Percentiles rank a stretch among this genome's conserved stretches.
These are phyloP conservation scores for Oplegnathus fasciatus DNA, from an alignment of 2,113 vertebrate genomes.

Conservation along the genomic window DNA sequence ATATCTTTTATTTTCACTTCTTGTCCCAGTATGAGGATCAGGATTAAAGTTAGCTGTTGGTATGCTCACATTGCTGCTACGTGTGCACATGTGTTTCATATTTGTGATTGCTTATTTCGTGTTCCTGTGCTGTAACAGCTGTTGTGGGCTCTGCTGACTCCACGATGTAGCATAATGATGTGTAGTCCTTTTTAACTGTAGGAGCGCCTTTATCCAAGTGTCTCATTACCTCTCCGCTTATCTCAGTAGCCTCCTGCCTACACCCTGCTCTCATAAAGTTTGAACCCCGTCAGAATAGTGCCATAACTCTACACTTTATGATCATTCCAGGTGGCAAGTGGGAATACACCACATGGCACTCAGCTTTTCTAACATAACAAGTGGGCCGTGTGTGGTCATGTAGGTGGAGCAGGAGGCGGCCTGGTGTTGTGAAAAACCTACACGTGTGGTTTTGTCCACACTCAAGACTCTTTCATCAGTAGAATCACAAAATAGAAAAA, in stretches of 20 bases:
- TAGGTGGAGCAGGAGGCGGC: conserved; percentile 18
- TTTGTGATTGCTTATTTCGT: conserved; percentile 10
- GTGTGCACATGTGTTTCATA: conserved; percentile 4
- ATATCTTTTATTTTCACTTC: background rate
- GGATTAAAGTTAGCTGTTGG: background rate
- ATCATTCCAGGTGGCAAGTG: conserved; percentile 50
- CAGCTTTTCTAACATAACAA: conserved; percentile 23
- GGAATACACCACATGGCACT: conserved; percentile 37
- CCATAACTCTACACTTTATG: conserved; percentile 20
- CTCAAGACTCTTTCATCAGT: background rate
- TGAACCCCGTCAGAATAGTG: conserved; percentile 10
- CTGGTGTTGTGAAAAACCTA: background rate
- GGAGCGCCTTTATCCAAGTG: conserved; percentile 39
- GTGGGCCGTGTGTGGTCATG: conserved; percentile 25
- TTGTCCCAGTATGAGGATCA: background rate
- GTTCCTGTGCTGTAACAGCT: conserved; percentile 14
- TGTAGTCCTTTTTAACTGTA: conserved; percentile 64
- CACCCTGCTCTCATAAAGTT: conserved; percentile 47
- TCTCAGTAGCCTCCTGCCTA: conserved; percentile 35
- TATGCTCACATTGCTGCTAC: background rate
- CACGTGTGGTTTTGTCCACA: conserved; percentile 10
- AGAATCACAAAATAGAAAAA: background rate
- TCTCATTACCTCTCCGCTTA: conserved; percentile 53
- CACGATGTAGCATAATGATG: conserved; percentile 47
- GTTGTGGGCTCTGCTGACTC: conserved; percentile 25